These are phyloP conservation scores for Polyodon spathula DNA, from an alignment of 2,113 vertebrate species.

Conservation along the genomic window DNA sequence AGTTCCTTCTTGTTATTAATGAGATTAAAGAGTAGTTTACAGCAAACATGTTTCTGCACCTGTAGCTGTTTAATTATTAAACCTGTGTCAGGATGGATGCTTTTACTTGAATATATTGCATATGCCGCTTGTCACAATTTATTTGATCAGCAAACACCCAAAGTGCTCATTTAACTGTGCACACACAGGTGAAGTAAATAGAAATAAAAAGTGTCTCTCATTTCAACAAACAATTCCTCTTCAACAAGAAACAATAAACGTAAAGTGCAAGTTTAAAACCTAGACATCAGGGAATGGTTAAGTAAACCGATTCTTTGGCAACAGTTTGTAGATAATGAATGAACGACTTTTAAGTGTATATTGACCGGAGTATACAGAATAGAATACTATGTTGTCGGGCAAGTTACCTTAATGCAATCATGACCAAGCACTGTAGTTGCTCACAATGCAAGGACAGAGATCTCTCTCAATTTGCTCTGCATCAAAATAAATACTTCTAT, in stretches of 20 bases:
- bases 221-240: background rate
- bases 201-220: background rate
- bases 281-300: no score
- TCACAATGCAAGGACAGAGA: no score
- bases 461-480: no score
- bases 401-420: no score
- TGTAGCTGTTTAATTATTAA: slow-evolving; percentile 3
- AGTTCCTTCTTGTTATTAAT: slow-evolving; percentile 6
- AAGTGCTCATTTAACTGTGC: slow-evolving; percentile 5
- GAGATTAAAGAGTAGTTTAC: slow-evolving; percentile 3
- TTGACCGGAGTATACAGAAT: no score
- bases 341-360: no score
- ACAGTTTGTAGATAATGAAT: no score
- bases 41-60: background rate
- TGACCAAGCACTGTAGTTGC: no score
- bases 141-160: slow-evolving; percentile 16
- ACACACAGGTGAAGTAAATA: slow-evolving; percentile 2
- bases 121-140: slow-evolving; percentile 11
- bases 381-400: no score
- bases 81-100: background rate
- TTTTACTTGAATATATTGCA: background rate
- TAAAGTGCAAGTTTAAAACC: no score
- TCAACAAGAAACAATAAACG: background rate
- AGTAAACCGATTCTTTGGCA: no score
- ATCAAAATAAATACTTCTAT: no score